Evolutionary conservation across 2,888 invertebrate genomes (phyloP), one percentile per base, ranked within the genome.

Genomic region (Anaspis maculata): DNA sequence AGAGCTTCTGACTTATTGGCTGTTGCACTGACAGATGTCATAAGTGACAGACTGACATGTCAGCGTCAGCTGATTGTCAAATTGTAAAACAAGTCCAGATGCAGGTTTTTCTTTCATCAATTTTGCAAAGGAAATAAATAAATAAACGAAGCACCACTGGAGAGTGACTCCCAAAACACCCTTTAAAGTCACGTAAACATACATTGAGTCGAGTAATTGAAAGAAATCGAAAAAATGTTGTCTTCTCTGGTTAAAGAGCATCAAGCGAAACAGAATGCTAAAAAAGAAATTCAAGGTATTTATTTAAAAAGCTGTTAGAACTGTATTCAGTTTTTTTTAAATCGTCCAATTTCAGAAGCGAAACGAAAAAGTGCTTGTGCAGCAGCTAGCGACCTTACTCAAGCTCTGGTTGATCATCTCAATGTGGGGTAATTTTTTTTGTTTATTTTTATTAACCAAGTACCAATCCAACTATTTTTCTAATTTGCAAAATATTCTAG

Each of bases 361-460:
- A 87, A 89, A 66, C 78, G 92, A 33, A 91, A 90, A 61, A 95
- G 95, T 64, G 95, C 96, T 12, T 79, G 96, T 38, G 78, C 80
- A 46, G 86, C 96, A 32, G 91, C 96, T 2, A 92, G 88, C 62
- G 85, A 88, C 53, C 70, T 98, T 42, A 95, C 96, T 0, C 89
- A 94, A 61, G 72, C 94, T 16, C 72, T 97, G 16, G 96, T 97
- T 1, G 96, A 97, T 66, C 95, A 97, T 64, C 72, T 98, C 13
- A 98, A 98, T 73, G 90, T 95, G 48, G 95, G 96, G 95, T 95
- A 72, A 68, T 71, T 27, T 13, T 33, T 4, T n/a, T n/a, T 5
- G 4, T 15, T 12, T 19, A 19, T 6, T 9, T 10, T 24, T 24
- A 9, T 19, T 19, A 19, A 24, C 24, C 5, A 24, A 4, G 15